Evolutionary conservation across 2,113 vertebrate species (phyloP).

Genomic region (Tretioscincus oriximinensis): DNA sequence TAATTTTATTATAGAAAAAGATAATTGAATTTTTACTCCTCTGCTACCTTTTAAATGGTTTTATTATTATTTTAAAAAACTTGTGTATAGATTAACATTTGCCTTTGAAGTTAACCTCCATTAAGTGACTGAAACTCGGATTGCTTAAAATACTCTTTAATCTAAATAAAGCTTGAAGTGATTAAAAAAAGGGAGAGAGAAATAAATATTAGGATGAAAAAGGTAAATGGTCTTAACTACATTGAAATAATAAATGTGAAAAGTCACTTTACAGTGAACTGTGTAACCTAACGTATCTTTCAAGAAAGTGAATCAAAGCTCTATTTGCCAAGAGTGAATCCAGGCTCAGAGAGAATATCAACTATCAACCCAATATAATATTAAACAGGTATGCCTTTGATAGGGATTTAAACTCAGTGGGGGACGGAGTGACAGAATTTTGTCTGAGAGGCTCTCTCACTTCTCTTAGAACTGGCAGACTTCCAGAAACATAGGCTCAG

Average conservation of each 20-base stretch:
- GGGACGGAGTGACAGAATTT: slow-evolving; percentile 26
- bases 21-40: too few species aligned
- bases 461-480: slow-evolving; percentile 34
- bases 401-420: slow-evolving; percentile 20
- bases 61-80: too few species aligned
- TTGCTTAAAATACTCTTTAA: not conserved
- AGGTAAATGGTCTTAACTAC: not conserved
- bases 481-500: not conserved
- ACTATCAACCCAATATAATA: slow-evolving; percentile 24
- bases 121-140: not conserved
- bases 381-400: slow-evolving; percentile 23
- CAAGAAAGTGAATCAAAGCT: slow-evolving; percentile 29
- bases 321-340: not conserved
- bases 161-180: not conserved
- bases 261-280: slow-evolving; percentile 28
- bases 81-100: not conserved
- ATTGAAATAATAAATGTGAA: slow-evolving; percentile 30
- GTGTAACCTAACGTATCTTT: slow-evolving; percentile 1
- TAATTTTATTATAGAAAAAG: too few species aligned
- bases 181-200: not conserved
- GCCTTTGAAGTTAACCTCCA: not conserved
- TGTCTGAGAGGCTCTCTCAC: slow-evolving; percentile 9
- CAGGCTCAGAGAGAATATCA: slow-evolving; percentile 47
- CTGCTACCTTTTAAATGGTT: too few species aligned
- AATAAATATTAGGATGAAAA: not conserved